Conservation (phyloP, 1,140 invertebrate genomes). For the Antheraea mylitta region DNA sequence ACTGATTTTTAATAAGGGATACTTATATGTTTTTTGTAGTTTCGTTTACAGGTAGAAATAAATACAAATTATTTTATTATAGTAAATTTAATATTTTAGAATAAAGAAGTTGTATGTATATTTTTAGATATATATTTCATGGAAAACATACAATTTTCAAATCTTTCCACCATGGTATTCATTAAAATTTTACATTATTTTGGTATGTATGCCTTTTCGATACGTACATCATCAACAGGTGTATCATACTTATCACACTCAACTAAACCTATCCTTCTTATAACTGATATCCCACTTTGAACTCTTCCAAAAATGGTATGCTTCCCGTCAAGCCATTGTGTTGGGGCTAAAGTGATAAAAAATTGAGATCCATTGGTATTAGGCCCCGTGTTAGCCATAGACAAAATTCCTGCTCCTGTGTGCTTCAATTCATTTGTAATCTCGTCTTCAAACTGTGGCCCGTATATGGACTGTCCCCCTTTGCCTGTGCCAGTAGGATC, state of each 20-base stretch:
- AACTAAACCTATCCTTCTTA: slow-evolving; percentile 94
- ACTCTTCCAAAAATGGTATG: slow-evolving; percentile 97
- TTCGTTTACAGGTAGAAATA: too few relatives aligned
- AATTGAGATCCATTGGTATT: slow-evolving; percentile 99
- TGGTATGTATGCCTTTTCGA: slow-evolving; percentile 85
- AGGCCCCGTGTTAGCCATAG: slow-evolving; percentile 94
- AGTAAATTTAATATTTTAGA: too few relatives aligned
- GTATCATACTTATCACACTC: slow-evolving; percentile 95
- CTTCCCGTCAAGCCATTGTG: slow-evolving; percentile 98
- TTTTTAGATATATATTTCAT: too few relatives aligned
- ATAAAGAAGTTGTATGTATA: too few relatives aligned
- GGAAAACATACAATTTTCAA: too few relatives aligned
- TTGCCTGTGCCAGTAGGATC: slow-evolving; percentile 97
- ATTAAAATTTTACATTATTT: slow-evolving; percentile 49
- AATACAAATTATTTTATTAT: too few relatives aligned
- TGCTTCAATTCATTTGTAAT: slow-evolving; percentile 97
- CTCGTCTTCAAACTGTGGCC: slow-evolving; percentile 97
- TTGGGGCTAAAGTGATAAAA: slow-evolving; percentile 97
- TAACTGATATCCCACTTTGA: slow-evolving; percentile 91
- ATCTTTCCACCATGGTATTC: too few relatives aligned
- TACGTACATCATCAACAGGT: slow-evolving; percentile 94
- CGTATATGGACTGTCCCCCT: slow-evolving; percentile 98
- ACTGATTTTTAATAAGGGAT: too few relatives aligned
- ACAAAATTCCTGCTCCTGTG: slow-evolving; percentile 87
- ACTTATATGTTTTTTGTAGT: too few relatives aligned